Evolutionary conservation across 2,888 invertebrate species (phyloP).

Genomic region (Malthinus flaveolus): DNA sequence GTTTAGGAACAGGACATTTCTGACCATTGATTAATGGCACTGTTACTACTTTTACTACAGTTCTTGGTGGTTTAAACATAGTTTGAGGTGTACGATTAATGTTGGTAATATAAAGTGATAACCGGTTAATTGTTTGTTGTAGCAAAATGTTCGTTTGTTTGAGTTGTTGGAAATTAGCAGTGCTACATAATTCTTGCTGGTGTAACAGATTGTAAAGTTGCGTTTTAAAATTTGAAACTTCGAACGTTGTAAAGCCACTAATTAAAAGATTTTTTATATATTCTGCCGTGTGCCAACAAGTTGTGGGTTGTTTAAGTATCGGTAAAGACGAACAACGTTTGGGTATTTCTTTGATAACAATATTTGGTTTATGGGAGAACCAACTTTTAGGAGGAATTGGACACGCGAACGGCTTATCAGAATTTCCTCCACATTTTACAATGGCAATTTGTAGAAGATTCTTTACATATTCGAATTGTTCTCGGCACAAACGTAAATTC

Average conservation of each 20-base stretch:
- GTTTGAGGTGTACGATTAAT: not conserved
- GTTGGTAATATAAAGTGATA: not conserved
- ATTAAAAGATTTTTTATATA: not conserved
- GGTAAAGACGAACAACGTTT: conserved; percentile 6
- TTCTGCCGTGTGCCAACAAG: not conserved
- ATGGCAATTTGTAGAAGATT: too few species aligned
- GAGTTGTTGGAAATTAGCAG: not conserved
- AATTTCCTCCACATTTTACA: too few species aligned
- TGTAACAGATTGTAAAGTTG: not conserved
- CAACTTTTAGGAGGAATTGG: not conserved
- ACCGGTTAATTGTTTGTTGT: not conserved
- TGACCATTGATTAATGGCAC: not conserved
- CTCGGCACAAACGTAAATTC: too few species aligned
- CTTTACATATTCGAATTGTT: too few species aligned
- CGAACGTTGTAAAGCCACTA: not conserved
- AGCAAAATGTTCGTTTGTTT: not conserved
- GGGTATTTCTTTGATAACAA: conserved; percentile 14
- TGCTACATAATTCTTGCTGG: not conserved
- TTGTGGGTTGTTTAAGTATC: not conserved
- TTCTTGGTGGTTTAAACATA: conserved; percentile 1
- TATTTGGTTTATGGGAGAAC: conserved; percentile 4
- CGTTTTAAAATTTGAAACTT: conserved; percentile 5
- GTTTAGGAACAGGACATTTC: conserved; percentile 2
- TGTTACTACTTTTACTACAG: not conserved
- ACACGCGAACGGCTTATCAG: not conserved